These are phyloP conservation scores for Sula dactylatra DNA, from an alignment of 2,113 vertebrate species.

Conservation along the genomic window DNA sequence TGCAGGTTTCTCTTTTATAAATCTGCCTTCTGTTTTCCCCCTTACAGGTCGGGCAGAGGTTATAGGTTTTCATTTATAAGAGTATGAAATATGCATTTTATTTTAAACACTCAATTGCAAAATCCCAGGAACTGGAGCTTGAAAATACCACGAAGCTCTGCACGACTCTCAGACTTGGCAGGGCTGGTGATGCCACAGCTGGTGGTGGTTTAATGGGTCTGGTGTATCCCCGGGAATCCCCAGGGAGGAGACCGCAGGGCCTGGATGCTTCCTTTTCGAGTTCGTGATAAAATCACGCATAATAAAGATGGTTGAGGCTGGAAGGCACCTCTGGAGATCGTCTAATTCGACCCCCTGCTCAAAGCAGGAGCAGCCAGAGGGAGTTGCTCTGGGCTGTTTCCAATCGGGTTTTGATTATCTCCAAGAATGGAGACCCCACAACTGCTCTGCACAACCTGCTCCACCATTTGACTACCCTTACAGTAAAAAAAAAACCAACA, in stretches of 20 bases:
- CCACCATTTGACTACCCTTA: neutral
- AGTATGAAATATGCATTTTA: neutral
- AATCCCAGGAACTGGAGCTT: neutral
- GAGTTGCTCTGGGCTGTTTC: neutral
- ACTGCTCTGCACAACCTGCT: neutral
- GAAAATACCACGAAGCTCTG: neutral
- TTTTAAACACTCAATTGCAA: neutral
- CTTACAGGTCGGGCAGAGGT: neutral
- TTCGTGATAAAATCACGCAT: neutral
- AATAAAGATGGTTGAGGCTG: neutral
- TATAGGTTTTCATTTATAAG: neutral
- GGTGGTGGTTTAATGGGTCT: neutral
- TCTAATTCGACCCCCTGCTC: neutral
- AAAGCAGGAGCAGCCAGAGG: neutral
- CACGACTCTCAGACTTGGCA: rapidly evolving
- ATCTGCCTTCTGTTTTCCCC: neutral
- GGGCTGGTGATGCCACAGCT: neutral
- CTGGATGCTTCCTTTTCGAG: neutral
- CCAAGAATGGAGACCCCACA: neutral
- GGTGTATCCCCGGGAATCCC: neutral
- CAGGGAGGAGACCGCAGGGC: neutral
- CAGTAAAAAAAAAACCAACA: neutral
- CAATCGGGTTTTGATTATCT: neutral
- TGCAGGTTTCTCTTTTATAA: neutral
- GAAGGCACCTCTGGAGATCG: neutral